These are phyloP conservation scores for Capromys pilorides DNA, from an alignment of 2,797 vertebrate species.

Conservation along the genomic window DNA sequence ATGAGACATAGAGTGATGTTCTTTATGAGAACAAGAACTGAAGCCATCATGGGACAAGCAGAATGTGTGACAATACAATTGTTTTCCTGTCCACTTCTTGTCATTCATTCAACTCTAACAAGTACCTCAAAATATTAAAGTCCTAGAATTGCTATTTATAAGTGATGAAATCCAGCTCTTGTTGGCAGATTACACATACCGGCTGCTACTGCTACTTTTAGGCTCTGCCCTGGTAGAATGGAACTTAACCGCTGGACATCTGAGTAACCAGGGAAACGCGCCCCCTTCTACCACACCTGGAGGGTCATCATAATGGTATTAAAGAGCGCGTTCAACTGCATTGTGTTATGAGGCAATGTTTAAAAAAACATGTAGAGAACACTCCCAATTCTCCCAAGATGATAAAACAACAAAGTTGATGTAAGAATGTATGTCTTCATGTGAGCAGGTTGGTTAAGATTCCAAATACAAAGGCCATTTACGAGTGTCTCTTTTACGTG, in stretches of 20 bases:
- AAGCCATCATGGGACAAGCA: not conserved
- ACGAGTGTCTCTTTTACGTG: not conserved
- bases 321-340: not conserved
- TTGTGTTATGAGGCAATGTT: not conserved
- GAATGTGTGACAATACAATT: not conserved
- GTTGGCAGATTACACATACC: not conserved
- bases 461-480: not conserved
- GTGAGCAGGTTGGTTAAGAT: not conserved
- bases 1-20: not conserved
- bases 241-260: not conserved
- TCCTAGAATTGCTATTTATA: not conserved
- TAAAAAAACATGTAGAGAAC: slow-evolving; percentile 21
- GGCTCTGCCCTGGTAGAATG: not conserved
- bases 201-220: slow-evolving; percentile 22
- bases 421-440: not conserved
- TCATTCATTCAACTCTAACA: slow-evolving; percentile 16
- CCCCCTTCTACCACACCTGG: not conserved
- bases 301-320: not conserved
- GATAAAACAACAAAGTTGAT: not conserved
- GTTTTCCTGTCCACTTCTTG: slow-evolving; percentile 6
- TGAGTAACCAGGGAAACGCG: not conserved
- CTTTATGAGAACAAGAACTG: not conserved
- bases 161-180: slow-evolving; percentile 10
- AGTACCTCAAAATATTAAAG: slow-evolving; percentile 18
- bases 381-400: not conserved